Percentiles rank a stretch among this genome's conserved stretches.
These are phyloP conservation scores for Tribolium castaneum DNA, from an alignment of 1,140 invertebrate species.

Conservation along the genomic window DNA sequence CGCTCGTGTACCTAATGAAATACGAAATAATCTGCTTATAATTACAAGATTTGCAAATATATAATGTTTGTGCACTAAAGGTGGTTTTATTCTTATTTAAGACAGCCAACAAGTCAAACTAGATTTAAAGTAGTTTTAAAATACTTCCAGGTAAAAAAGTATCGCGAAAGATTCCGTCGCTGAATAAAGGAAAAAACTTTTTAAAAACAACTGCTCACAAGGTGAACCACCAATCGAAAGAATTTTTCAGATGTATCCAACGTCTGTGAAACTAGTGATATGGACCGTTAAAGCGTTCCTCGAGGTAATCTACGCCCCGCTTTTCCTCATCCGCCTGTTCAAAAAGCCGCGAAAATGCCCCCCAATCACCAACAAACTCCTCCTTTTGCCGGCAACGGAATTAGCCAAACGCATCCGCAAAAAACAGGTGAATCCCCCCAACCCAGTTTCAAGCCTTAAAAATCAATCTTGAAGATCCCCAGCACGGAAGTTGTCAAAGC, in stretches of 20 bases:
- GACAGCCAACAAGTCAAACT: too few species aligned
- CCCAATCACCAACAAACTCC: slow-evolving; percentile 29
- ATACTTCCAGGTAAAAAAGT: too few species aligned
- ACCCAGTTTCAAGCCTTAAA: not conserved
- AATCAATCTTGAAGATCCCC: not conserved
- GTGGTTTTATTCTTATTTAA: not conserved
- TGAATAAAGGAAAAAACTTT: not conserved
- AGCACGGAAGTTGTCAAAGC: slow-evolving; percentile 68
- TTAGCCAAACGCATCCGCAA: slow-evolving; percentile 53
- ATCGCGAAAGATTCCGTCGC: not conserved
- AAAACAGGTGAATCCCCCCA: slow-evolving; percentile 45
- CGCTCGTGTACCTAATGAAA: not conserved
- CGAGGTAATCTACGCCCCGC: not conserved
- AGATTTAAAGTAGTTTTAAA: too few species aligned
- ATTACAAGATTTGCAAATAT: not conserved
- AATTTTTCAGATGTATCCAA: not conserved
- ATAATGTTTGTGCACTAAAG: not conserved
- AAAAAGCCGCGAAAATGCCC: slow-evolving; percentile 35
- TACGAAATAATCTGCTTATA: not conserved
- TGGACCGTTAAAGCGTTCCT: not conserved
- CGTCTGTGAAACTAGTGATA: not conserved
- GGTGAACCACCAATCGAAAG: not conserved
- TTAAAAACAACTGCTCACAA: not conserved
- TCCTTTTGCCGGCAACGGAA: slow-evolving; percentile 23
- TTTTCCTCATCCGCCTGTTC: not conserved